A percentile compares a stretch with the other conserved stretches of the same genome.
Conservation (phyloP, 2,888 invertebrate genomes). For the Drosophila leonis region DNA sequence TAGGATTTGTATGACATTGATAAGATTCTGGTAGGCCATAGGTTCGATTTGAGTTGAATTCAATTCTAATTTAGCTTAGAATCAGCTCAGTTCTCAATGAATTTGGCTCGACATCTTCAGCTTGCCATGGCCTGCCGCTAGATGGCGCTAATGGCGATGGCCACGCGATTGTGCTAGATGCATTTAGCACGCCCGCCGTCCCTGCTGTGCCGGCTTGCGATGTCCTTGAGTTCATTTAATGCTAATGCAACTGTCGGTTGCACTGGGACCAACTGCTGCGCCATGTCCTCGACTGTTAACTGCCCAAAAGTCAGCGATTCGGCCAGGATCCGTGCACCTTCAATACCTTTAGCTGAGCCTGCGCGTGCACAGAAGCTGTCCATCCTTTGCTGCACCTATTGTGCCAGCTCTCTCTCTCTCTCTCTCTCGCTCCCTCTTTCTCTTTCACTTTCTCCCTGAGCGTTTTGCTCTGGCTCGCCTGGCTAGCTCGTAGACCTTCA, state of each 20-base stretch:
- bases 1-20: background rate
- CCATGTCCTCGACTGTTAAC: slow-evolving; percentile 58
- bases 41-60: background rate
- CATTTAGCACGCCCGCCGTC: slow-evolving; percentile 5
- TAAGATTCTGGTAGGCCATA: background rate
- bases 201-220: background rate
- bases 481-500: slow-evolving; percentile 42
- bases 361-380: slow-evolving; percentile 74
- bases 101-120: too few species aligned
- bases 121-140: slow-evolving; percentile 4
- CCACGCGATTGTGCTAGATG: slow-evolving; percentile 37
- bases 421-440: background rate
- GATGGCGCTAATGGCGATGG: slow-evolving; percentile 43
- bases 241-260: slow-evolving; percentile 59
- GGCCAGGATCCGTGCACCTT: slow-evolving; percentile 35
- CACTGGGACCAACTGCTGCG: slow-evolving; percentile 64
- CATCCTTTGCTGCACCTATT: slow-evolving; percentile 28
- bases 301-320: slow-evolving; percentile 45
- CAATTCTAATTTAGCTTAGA: background rate
- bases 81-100: background rate
- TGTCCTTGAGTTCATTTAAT: slow-evolving; percentile 46
- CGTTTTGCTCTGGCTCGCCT: background rate
- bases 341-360: slow-evolving; percentile 19
- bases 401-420: background rate
- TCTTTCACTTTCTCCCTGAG: slow-evolving; percentile 1